Base-by-base conservation (phyloP, 2,888 invertebrate genomes). In the Xestobium rufovillosum region DNA sequence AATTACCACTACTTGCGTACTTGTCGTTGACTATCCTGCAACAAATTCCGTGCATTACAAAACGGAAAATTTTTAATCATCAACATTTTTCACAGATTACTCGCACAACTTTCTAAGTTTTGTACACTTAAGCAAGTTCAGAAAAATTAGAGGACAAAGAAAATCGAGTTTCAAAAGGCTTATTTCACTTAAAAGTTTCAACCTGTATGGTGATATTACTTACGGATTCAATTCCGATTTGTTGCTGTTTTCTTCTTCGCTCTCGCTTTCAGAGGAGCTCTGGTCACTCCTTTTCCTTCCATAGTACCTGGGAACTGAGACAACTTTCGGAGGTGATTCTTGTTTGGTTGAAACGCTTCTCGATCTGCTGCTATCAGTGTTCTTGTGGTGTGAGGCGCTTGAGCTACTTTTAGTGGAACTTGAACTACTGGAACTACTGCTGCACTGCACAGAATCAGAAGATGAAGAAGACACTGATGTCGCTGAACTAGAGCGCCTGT, bases 1-100 rank as follows among this genome's bases (percentile, higher is more conserved):
- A 69, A 76, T 77, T 78, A 78, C 76, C 76, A 70, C 69, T 67
- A 67, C 70, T 71, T 67, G 69, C 53, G 56, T 50, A 54, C 39
- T 53, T 56, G 31, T 54, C 54, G 45, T 47, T 43, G 41, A 50
- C 31, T 35, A 45, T 50, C 70, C 79, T 79, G 66, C 39, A 72
- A 72, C 49, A 47, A n/a, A n/a, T n/a, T n/a, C n/a, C n/a, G n/a
- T n/a, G n/a, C n/a, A n/a, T n/a, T n/a, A n/a, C n/a, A n/a, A n/a
- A n/a, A n/a, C n/a, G n/a, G n/a, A n/a, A n/a, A n/a, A n/a, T n/a
- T n/a, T n/a, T n/a, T n/a, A n/a, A n/a, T n/a, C n/a, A n/a, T n/a
- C n/a, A n/a, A n/a, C n/a, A n/a, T n/a, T n/a, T n/a, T n/a, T n/a
- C n/a, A n/a, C n/a, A n/a, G n/a, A n/a, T n/a, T n/a, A n/a, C n/a